phyloP scores from a whole-genome alignment of 1,140 invertebrate species.

The Oryctes rhinoceros region DNA sequence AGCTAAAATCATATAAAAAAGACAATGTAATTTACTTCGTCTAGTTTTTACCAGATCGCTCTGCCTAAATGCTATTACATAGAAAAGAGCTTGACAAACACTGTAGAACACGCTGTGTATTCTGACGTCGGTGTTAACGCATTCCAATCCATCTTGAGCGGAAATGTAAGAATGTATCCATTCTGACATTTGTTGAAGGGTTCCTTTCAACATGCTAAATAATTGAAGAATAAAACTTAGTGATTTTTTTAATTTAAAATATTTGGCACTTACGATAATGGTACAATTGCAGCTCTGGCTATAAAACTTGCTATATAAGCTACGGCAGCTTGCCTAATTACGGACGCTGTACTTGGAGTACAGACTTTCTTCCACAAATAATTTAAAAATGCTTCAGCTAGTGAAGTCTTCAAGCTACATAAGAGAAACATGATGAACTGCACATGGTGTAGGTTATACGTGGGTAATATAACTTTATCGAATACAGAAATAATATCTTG shows the following conservation, averaged over 20 bases:
- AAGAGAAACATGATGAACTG: conserved; percentile 84
- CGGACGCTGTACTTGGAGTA: conserved; percentile 69
- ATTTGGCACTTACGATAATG: conserved; percentile 67
- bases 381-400: conserved; percentile 74
- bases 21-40: conserved; percentile 69
- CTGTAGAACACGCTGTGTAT: conserved; percentile 88
- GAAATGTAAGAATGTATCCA: conserved; percentile 83
- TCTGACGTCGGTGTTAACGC: conserved; percentile 65
- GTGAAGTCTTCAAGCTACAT: conserved; percentile 72
- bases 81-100: conserved; percentile 90
- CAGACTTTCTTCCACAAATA: conserved; percentile 80
- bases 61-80: conserved; percentile 87
- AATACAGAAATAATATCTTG: conserved; percentile 70
- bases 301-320: conserved; percentile 81
- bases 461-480: conserved; percentile 77
- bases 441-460: conserved; percentile 76
- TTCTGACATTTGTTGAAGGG: conserved; percentile 70
- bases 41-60: conserved; percentile 80
- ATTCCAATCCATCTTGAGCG: conserved; percentile 65
- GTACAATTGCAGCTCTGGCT: conserved; percentile 73
- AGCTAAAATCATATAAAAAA: conserved; percentile 22
- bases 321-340: conserved; percentile 75
- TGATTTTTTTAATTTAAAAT: neutral
- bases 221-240: neutral
- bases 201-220: conserved; percentile 69